A percentile compares a stretch with the other conserved stretches of the same genome.
phyloP scores from a whole-genome alignment of 2,888 invertebrate species.

The Agriotes lineatus region DNA sequence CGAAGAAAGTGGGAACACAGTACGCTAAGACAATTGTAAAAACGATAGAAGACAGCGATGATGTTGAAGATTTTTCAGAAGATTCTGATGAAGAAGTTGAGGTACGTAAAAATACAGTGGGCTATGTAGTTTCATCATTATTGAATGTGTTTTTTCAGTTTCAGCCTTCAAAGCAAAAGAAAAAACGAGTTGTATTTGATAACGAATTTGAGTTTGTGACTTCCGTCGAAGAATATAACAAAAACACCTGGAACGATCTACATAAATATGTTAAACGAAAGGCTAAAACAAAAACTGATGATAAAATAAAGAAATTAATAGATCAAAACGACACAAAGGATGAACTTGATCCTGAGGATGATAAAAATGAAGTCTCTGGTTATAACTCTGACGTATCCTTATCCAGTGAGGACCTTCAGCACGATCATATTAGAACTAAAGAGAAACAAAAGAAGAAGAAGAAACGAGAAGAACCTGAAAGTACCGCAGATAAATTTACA shows the following conservation, averaged over 20 bases:
- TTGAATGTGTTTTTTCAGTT: constrained; percentile 69
- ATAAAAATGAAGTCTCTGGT: constrained; percentile 67
- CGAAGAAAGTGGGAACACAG: too few species aligned
- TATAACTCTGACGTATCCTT: constrained; percentile 72
- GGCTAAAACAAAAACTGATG: constrained; percentile 84
- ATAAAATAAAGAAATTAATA: constrained; percentile 79
- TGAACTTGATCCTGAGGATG: constrained; percentile 66
- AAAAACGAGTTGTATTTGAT: constrained; percentile 80
- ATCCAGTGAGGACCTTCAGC: constrained; percentile 83
- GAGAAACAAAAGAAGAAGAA: too few species aligned
- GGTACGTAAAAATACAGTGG: too few species aligned
- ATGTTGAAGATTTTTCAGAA: constrained; percentile 83
- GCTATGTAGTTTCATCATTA: too few species aligned
- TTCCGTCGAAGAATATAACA: constrained; percentile 83
- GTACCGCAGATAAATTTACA: too few species aligned
- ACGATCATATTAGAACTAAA: too few species aligned
- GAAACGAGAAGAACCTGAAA: too few species aligned
- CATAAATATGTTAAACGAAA: constrained; percentile 85
- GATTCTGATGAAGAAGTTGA: constrained; percentile 86
- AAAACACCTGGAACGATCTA: constrained; percentile 84
- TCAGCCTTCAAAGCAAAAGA: constrained; percentile 84
- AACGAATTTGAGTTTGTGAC: constrained; percentile 86
- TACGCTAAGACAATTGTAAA: constrained; percentile 68
- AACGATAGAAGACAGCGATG: constrained; percentile 87
- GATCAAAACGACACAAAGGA: constrained; percentile 57